A percentile compares a stretch with the other conserved stretches of the same genome.
phyloP scores from a whole-genome alignment of 2,797 vertebrate genomes.

The Galago senegalensis region DNA sequence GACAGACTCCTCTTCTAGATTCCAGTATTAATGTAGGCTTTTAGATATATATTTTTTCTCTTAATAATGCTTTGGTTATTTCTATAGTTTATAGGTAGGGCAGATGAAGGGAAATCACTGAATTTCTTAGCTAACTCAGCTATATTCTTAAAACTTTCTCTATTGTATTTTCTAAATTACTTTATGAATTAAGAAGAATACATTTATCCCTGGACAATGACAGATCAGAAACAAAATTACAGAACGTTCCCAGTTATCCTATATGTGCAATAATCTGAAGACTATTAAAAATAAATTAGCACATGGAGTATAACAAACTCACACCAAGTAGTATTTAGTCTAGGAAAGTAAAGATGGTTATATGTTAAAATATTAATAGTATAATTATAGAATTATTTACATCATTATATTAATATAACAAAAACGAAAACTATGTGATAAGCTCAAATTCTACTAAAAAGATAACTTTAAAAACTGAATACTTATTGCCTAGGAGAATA shows the following conservation, averaged over 20 bases:
- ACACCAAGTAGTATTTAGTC: conserved; percentile 29
- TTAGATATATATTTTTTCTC: not conserved
- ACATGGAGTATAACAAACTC: not conserved
- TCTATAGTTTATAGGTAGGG: not conserved
- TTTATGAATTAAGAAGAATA: conserved; percentile 2
- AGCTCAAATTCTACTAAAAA: not conserved
- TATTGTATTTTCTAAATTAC: conserved; percentile 2
- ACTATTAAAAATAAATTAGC: not conserved
- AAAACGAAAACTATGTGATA: not conserved
- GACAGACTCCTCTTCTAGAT: not conserved
- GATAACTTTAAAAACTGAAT: not conserved
- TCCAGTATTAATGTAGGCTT: not conserved
- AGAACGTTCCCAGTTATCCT: not conserved
- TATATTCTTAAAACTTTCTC: not conserved
- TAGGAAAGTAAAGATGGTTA: conserved; percentile 6
- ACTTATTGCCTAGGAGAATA: not conserved
- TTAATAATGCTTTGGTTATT: not conserved
- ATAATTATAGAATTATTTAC: not conserved
- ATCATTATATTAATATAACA: not conserved
- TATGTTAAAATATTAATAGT: conserved; percentile 22
- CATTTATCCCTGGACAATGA: not conserved
- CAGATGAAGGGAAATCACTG: not conserved
- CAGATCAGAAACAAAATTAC: not conserved
- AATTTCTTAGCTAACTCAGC: not conserved
- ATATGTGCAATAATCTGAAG: not conserved